phyloP scores from a whole-genome alignment of 2,113 vertebrate species.

The Peromyscus maniculatus region DNA sequence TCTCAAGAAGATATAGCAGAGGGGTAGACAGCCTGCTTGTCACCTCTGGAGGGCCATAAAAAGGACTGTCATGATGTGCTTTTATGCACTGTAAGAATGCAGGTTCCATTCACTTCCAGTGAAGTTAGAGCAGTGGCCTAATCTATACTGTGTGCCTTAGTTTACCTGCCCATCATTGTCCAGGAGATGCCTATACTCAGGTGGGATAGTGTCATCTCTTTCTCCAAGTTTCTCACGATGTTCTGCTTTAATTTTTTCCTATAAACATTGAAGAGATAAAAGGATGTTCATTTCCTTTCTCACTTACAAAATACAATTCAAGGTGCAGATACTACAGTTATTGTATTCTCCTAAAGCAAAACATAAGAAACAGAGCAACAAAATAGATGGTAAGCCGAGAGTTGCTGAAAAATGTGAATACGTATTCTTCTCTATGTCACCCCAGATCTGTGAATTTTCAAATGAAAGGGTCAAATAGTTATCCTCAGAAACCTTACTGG shows the following conservation, averaged over 20 bases:
- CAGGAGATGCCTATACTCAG: conserved; percentile 86
- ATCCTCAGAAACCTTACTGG: neutral
- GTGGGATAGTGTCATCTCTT: conserved; percentile 88
- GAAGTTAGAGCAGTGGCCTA: neutral
- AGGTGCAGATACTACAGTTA: neutral
- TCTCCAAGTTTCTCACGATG: conserved; percentile 89
- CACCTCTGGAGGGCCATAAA: neutral
- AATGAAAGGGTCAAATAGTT: conserved; percentile 5
- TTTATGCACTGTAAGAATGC: neutral
- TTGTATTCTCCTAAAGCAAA: conserved; percentile 17
- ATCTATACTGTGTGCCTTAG: neutral
- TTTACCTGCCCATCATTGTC: conserved; percentile 85
- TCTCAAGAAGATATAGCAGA: neutral
- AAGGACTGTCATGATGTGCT: neutral
- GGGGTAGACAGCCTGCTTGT: neutral
- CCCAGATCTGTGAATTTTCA: conserved; percentile 2
- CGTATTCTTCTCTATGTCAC: neutral
- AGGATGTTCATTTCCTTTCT: conserved; percentile 12
- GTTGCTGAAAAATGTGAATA: neutral
- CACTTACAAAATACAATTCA: neutral
- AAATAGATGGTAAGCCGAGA: neutral
- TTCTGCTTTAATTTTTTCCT: conserved; percentile 88
- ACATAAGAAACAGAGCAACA: conserved; percentile 21
- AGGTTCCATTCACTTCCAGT: neutral
- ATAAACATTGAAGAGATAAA: conserved; percentile 51